Evolutionary conservation across 2,113 vertebrate genomes (phyloP).

Genomic region (Andinoacara biseriatus): DNA sequence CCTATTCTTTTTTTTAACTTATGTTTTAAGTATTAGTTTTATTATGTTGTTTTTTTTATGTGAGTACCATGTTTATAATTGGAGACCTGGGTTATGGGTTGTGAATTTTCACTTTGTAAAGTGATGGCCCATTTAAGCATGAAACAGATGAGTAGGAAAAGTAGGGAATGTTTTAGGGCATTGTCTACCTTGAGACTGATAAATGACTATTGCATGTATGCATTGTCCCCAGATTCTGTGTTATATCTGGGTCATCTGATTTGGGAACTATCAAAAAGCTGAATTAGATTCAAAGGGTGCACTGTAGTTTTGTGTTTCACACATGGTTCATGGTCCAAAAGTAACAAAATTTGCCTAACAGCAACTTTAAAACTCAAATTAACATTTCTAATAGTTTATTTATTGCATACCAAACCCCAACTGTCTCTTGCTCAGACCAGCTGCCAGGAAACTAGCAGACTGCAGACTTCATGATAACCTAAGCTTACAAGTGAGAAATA

Average conservation of each 20-base stretch:
- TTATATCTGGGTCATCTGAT: background rate
- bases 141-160: background rate
- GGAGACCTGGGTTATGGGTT: background rate
- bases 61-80: no score
- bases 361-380: background rate
- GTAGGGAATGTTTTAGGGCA: background rate
- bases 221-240: background rate
- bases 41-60: no score
- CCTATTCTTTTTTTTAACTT: no score
- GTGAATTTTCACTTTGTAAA: background rate
- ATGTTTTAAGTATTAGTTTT: no score
- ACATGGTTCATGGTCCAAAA: background rate
- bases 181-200: background rate
- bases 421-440: background rate
- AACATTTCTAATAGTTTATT: background rate
- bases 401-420: background rate
- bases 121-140: background rate
- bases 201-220: background rate
- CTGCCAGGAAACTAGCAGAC: background rate
- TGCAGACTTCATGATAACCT: background rate
- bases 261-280: background rate
- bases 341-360: background rate
- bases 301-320: no score
- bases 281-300: background rate
- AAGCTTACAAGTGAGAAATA: background rate